These are phyloP conservation scores for Ceriagrion tenellum DNA, from an alignment of 2,888 invertebrate genomes.

Conservation along the genomic window DNA sequence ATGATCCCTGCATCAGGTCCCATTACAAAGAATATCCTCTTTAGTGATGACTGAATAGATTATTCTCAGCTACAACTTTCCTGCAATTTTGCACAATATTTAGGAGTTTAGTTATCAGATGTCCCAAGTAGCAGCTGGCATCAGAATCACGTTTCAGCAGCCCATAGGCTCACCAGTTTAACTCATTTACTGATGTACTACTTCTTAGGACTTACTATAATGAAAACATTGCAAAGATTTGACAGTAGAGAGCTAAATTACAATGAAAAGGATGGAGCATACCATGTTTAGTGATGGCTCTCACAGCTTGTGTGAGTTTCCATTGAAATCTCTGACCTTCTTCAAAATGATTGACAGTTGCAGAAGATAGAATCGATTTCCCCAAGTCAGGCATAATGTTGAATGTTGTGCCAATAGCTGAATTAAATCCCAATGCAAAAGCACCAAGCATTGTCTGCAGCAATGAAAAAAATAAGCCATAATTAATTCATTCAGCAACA, in stretches of 20 bases:
- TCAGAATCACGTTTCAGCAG: too few relatives aligned
- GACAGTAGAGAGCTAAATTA: background rate
- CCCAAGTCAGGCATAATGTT: slow-evolving; percentile 84
- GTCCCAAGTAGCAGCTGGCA: too few relatives aligned
- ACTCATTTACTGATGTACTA: too few relatives aligned
- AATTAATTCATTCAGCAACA: slow-evolving; percentile 45
- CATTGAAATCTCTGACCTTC: slow-evolving; percentile 81
- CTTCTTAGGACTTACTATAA: too few relatives aligned
- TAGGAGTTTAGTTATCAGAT: too few relatives aligned
- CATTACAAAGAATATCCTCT: too few relatives aligned
- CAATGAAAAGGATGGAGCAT: slow-evolving; percentile 70
- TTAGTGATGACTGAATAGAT: too few relatives aligned
- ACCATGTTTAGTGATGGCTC: slow-evolving; percentile 81
- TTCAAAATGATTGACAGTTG: slow-evolving; percentile 78
- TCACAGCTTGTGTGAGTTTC: slow-evolving; percentile 79
- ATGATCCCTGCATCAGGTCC: too few relatives aligned
- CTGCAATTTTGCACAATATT: too few relatives aligned
- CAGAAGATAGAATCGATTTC: slow-evolving; percentile 80
- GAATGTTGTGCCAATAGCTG: slow-evolving; percentile 85
- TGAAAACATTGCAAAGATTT: too few relatives aligned
- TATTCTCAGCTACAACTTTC: too few relatives aligned
- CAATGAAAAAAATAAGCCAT: background rate
- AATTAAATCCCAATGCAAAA: slow-evolving; percentile 84
- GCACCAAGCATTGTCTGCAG: slow-evolving; percentile 84
- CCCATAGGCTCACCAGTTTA: too few relatives aligned